Percentiles rank a stretch among this genome's conserved stretches.
Evolutionary conservation across 92 coral and sea anemone species (phyloP).

Genomic region (Actinostola sp.): DNA sequence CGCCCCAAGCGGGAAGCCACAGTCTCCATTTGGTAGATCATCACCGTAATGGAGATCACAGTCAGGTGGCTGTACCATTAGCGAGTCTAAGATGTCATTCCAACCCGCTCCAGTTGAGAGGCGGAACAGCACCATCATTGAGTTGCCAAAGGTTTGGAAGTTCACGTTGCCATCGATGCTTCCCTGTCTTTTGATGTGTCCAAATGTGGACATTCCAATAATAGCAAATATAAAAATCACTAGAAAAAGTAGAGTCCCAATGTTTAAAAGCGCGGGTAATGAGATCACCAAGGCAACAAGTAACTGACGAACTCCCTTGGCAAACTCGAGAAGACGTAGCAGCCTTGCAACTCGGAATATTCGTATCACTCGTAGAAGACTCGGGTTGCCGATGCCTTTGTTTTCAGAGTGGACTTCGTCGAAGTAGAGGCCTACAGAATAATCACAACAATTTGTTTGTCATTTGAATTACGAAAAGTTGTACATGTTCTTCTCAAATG

Average conservation of each 20-base stretch:
- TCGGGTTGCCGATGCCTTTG: conserved; percentile 70
- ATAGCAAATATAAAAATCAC: conserved; percentile 92
- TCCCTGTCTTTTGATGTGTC: conserved; percentile 81
- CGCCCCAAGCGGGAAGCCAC: conserved; percentile 77
- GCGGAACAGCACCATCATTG: conserved; percentile 92
- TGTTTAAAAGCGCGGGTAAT: conserved; percentile 90
- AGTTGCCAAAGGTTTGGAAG: conserved; percentile 86
- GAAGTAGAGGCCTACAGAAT: conserved; percentile 70
- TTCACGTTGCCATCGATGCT: conserved; percentile 89
- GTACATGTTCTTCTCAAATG: too few relatives aligned
- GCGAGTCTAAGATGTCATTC: conserved; percentile 90
- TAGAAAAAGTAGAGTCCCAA: conserved; percentile 86
- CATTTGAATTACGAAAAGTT: too few relatives aligned
- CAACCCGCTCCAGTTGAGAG: conserved; percentile 95
- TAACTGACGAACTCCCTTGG: conserved; percentile 93
- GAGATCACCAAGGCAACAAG: conserved; percentile 89
- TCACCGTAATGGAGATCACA: conserved; percentile 80
- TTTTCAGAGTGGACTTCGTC: conserved; percentile 70
- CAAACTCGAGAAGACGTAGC: conserved; percentile 88
- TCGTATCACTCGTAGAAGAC: conserved; percentile 88
- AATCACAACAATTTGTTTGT: neutral
- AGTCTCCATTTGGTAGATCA: conserved; percentile 78
- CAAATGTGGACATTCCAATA: conserved; percentile 95
- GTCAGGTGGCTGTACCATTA: conserved; percentile 89
- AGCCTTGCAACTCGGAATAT: conserved; percentile 90